phyloP scores from a whole-genome alignment of 2,113 vertebrate genomes.

The Nesogale talazaci region DNA sequence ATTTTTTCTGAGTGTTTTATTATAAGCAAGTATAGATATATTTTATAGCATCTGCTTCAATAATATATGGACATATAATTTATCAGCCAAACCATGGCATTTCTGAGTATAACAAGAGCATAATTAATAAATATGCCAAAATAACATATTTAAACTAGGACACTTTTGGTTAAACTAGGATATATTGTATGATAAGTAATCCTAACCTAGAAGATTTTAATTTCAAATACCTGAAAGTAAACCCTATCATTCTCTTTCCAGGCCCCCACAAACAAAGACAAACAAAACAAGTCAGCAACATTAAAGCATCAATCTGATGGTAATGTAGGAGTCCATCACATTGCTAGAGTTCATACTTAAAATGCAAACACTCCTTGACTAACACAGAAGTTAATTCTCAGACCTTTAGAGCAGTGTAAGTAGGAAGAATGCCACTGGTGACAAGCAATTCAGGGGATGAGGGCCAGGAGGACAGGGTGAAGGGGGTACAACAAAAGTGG shows the following conservation, averaged over 20 bases:
- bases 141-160: background rate
- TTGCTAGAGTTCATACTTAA: background rate
- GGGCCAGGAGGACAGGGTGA: no score
- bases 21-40: slow-evolving; percentile 8
- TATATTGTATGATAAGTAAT: background rate
- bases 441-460: background rate
- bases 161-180: background rate
- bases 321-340: background rate
- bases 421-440: background rate
- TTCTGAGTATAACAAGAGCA: slow-evolving; percentile 40
- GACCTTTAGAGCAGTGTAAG: no score
- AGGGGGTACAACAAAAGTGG: background rate
- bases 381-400: background rate
- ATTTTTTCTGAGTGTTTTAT: background rate
- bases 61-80: slow-evolving; percentile 26
- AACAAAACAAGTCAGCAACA: background rate
- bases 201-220: background rate
- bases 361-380: background rate
- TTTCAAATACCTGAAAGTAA: background rate
- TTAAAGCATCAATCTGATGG: background rate
- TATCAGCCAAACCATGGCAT: background rate
- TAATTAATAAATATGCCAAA: slow-evolving; percentile 60
- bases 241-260: background rate
- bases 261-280: background rate
- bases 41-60: background rate